A percentile compares a stretch with the other conserved stretches of the same genome.
Evolutionary conservation across 2,113 vertebrate genomes (phyloP).

Genomic region (Thryonomys swinderianus): DNA sequence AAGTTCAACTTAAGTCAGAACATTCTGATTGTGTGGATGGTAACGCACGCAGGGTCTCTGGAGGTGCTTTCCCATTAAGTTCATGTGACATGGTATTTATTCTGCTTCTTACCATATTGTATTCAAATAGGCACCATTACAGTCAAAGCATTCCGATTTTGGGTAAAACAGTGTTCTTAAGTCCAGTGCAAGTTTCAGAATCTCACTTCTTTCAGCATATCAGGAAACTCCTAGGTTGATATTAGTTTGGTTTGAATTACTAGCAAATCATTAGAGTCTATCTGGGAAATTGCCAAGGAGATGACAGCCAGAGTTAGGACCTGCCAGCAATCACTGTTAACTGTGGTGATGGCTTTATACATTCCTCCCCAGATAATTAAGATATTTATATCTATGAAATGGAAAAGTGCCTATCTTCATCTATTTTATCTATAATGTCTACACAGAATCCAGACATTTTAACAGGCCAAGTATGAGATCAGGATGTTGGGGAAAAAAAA

Average conservation of each 20-base stretch:
- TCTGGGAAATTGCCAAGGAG: conserved; percentile 74
- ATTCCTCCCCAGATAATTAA: conserved; percentile 77
- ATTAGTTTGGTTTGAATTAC: conserved; percentile 60
- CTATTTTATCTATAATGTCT: conserved; percentile 57
- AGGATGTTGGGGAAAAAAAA: conserved; percentile 38
- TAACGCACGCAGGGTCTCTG: neutral
- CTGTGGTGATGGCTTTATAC: conserved; percentile 53
- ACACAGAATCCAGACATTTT: conserved; percentile 64
- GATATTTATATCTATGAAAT: conserved; percentile 76
- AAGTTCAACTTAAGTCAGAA: neutral
- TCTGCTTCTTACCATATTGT: neutral
- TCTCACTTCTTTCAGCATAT: conserved; percentile 26
- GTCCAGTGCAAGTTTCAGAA: neutral
- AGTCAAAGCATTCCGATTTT: conserved; percentile 15
- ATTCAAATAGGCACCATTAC: conserved; percentile 21
- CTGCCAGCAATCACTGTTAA: conserved; percentile 46
- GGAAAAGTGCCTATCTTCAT: conserved; percentile 65
- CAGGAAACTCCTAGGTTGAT: conserved; percentile 46
- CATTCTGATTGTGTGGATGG: neutral
- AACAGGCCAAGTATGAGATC: conserved; percentile 50
- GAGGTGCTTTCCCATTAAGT: neutral
- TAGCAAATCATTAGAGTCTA: conserved; percentile 63
- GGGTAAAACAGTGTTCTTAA: neutral
- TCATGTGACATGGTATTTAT: neutral
- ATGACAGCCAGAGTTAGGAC: conserved; percentile 69